Percentiles rank a stretch among this genome's conserved stretches.
Conservation (phyloP, 2,888 invertebrate species). For the Ichneumon xanthorius region DNA sequence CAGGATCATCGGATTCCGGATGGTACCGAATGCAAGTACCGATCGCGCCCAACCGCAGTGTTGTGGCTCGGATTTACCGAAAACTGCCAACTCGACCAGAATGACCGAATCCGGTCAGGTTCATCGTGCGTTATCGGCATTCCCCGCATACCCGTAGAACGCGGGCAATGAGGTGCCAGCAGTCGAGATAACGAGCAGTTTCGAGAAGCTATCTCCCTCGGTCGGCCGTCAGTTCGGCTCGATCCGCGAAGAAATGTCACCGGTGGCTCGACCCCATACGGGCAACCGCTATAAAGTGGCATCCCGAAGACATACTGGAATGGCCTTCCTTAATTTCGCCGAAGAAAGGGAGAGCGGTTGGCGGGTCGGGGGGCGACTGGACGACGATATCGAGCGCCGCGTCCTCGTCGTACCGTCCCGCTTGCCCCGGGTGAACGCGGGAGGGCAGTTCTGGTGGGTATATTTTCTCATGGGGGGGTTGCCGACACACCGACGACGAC, state of each 20-base stretch:
- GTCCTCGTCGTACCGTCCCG: slow-evolving; percentile 25
- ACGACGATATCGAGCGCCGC: slow-evolving; percentile 36
- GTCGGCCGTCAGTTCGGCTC: slow-evolving; percentile 19
- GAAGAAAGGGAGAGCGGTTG: slow-evolving; percentile 60
- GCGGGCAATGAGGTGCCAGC: slow-evolving; percentile 31
- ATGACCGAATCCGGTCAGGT: background rate
- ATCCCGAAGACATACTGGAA: slow-evolving; percentile 72
- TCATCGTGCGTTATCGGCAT: background rate
- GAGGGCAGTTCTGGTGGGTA: slow-evolving; percentile 54
- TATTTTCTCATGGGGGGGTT: slow-evolving; percentile 59
- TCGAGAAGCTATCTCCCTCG: slow-evolving; percentile 61
- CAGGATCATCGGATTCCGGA: too few relatives aligned
- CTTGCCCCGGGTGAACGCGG: slow-evolving; percentile 26
- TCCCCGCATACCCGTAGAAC: slow-evolving; percentile 35
- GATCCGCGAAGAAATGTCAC: slow-evolving; percentile 73
- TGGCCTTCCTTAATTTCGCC: slow-evolving; percentile 74
- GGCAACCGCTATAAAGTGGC: slow-evolving; percentile 75
- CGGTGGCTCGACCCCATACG: slow-evolving; percentile 73
- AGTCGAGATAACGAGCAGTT: slow-evolving; percentile 66
- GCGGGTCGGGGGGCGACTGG: slow-evolving; percentile 17
- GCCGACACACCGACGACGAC: slow-evolving; percentile 68
- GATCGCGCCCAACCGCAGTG: too few relatives aligned
- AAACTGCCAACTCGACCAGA: background rate
- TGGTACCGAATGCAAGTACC: too few relatives aligned
- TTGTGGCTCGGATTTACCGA: too few relatives aligned